Evolutionary conservation across 1,140 invertebrate genomes (phyloP), one percentile per base, ranked within the genome.

Genomic region (Drosophila truncata): DNA sequence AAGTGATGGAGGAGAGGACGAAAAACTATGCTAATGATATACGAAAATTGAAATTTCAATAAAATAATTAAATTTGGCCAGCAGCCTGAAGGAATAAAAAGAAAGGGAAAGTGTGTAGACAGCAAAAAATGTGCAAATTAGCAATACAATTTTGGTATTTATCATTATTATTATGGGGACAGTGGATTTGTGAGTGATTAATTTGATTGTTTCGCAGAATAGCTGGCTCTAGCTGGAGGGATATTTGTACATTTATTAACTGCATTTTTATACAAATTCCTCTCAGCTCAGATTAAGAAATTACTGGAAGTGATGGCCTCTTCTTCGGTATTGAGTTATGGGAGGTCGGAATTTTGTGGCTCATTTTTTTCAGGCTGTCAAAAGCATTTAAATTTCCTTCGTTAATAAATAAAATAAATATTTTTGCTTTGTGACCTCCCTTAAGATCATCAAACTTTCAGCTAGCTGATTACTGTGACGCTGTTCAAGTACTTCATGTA

Each of bases 1-100:
- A n/a, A 4, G 20, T 18, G 25, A 14, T 27, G 61, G 14, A 23
- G 20, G 10, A 23, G 59, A 41, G 58, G 39, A 25, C 25, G 23
- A 25, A 80, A 80, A 88, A 90, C 85, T 90, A 84, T 84, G 84
- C 84, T 87, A 87, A 87, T 87, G 77, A 80, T 84, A 88, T 88
- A 80, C 83, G 60, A 83, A 61, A 77, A 80, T 62, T 80, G 64
- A 88, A 88, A 88, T 88, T 88, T 88, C 65, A 69, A 83, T 78
- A 88, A 80, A 77, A 83, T 88, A 78, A 74, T 87, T 80, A 67
- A 87, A 61, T 61, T 49, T 58, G 29, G 60, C 49, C 35, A 65
- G 63, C 55, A 62, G 58, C 18, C n/a, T 4, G 20, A 31, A 46
- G 29, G n/a, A 16, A n/a, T n/a, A 35, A 52, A 37, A 10, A 47